Evolutionary conservation across 2,797 vertebrate species (phyloP).

Genomic region (Pelochelys cantorii): DNA sequence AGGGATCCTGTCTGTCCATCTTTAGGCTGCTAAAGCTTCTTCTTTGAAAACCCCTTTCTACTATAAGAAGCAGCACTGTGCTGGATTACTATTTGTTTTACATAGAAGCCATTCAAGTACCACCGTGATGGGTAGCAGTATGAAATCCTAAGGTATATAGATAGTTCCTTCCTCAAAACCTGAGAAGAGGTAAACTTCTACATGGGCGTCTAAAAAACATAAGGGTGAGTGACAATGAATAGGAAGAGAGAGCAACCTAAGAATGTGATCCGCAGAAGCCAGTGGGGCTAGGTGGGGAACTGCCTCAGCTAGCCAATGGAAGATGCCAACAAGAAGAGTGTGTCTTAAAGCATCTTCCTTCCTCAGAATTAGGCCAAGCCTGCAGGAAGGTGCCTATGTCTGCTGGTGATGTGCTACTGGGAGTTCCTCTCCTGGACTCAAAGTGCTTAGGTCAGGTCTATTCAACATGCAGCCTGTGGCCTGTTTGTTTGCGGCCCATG

Average conservation of each 20-base stretch:
- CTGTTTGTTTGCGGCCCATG: too few species aligned
- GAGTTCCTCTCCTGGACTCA: not conserved
- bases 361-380: not conserved
- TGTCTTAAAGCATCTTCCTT: not conserved
- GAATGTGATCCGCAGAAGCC: not conserved
- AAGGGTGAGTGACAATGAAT: not conserved
- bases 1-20: accelerated
- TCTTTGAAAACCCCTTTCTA: not conserved
- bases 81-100: too few species aligned
- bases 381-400: not conserved
- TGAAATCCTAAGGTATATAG: too few species aligned
- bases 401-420: not conserved
- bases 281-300: not conserved
- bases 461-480: too few species aligned
- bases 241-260: not conserved
- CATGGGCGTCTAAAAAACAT: too few species aligned
- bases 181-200: too few species aligned
- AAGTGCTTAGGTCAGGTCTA: not conserved
- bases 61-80: accelerated
- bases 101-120: too few species aligned
- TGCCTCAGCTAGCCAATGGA: not conserved
- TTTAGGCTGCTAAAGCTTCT: not conserved
- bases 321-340: not conserved
- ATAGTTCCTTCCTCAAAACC: too few species aligned
- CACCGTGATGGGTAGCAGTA: too few species aligned